These are phyloP conservation scores for Siniperca knerii DNA, from an alignment of 2,113 vertebrate genomes.

Conservation along the genomic window DNA sequence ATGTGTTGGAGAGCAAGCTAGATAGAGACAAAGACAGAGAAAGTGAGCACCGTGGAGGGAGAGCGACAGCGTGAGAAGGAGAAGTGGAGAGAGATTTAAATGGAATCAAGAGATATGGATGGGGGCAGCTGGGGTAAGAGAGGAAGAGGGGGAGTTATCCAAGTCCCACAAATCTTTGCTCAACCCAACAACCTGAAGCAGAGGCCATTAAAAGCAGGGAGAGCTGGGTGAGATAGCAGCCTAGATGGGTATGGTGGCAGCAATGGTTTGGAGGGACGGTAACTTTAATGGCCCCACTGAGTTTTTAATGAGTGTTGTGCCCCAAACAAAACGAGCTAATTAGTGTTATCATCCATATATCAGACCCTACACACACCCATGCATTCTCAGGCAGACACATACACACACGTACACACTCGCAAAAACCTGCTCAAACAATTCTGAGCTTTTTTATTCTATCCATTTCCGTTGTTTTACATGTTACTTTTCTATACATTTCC, in stretches of 20 bases:
- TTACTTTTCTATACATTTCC: background rate
- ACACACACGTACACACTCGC: slow-evolving; percentile 53
- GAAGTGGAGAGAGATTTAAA: slow-evolving; percentile 48
- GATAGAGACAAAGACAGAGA: slow-evolving; percentile 35
- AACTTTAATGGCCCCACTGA: slow-evolving; percentile 88
- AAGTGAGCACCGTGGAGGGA: slow-evolving; percentile 37
- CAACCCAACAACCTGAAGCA: slow-evolving; percentile 85
- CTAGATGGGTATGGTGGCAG: slow-evolving; percentile 83
- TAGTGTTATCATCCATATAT: slow-evolving; percentile 89
- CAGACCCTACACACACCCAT: slow-evolving; percentile 82
- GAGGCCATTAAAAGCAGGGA: slow-evolving; percentile 81
- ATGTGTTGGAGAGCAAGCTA: slow-evolving; percentile 39
- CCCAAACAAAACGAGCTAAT: slow-evolving; percentile 90
- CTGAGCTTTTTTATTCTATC: slow-evolving; percentile 1
- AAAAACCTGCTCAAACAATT: slow-evolving; percentile 24
- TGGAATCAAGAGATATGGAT: slow-evolving; percentile 56
- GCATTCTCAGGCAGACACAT: slow-evolving; percentile 62
- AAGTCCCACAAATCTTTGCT: slow-evolving; percentile 79
- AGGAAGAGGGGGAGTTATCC: slow-evolving; percentile 48
- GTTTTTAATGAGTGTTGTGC: slow-evolving; percentile 89
- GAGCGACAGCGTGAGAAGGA: slow-evolving; percentile 18
- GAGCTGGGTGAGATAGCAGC: slow-evolving; percentile 75
- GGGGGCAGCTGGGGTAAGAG: slow-evolving; percentile 32
- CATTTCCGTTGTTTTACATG: slow-evolving; percentile 7
- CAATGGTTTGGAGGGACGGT: slow-evolving; percentile 85